Conservation (phyloP, 2,888 invertebrate genomes). For the Hydropsyche betteni region DNA sequence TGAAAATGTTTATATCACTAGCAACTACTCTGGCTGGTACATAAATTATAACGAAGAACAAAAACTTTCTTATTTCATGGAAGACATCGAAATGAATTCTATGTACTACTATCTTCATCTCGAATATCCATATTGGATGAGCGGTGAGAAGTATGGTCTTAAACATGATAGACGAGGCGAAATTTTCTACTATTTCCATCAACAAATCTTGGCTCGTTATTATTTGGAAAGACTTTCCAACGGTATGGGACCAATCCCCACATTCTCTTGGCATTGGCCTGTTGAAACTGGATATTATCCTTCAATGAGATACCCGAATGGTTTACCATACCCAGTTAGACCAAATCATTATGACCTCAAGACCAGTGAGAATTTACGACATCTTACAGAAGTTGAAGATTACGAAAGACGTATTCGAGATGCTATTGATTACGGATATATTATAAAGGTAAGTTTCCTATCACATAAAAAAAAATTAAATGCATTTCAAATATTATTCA, state of each 20-base stretch:
- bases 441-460: slow-evolving; percentile 59
- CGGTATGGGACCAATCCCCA: slow-evolving; percentile 72
- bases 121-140: slow-evolving; percentile 73
- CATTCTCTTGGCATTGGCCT: slow-evolving; percentile 64
- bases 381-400: slow-evolving; percentile 61
- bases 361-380: slow-evolving; percentile 60
- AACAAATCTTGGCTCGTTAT: slow-evolving; percentile 76
- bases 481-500: background rate
- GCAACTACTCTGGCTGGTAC: slow-evolving; percentile 71
- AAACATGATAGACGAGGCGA: slow-evolving; percentile 71
- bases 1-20: slow-evolving; percentile 67
- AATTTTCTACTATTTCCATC: slow-evolving; percentile 71
- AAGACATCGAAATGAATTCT: slow-evolving; percentile 75
- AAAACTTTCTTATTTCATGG: slow-evolving; percentile 73
- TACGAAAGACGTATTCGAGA: slow-evolving; percentile 68
- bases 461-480: background rate
- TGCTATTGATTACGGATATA: slow-evolving; percentile 68
- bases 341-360: slow-evolving; percentile 68
- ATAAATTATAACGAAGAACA: slow-evolving; percentile 66
- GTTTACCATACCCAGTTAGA: slow-evolving; percentile 72
- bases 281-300: slow-evolving; percentile 71
- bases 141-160: slow-evolving; percentile 63
- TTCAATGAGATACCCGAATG: slow-evolving; percentile 71
- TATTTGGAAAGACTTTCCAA: slow-evolving; percentile 79
- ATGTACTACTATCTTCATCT: slow-evolving; percentile 71